A percentile compares a stretch with the other conserved stretches of the same genome.
Evolutionary conservation across 2,113 vertebrate species (phyloP).

Genomic region (Crocuta crocuta): DNA sequence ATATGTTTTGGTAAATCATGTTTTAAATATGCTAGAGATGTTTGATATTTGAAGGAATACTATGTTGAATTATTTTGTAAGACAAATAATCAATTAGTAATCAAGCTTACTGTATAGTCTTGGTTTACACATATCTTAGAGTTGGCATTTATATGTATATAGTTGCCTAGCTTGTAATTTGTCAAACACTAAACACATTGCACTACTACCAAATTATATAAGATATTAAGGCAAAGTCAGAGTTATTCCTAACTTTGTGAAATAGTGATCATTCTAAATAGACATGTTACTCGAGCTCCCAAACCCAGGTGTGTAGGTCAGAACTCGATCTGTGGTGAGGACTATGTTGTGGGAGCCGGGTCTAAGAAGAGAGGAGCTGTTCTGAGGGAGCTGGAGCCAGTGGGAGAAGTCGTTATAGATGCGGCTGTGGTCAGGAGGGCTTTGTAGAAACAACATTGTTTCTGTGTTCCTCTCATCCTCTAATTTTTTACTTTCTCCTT

Average conservation of each 20-base stretch:
- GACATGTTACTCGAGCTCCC: background rate
- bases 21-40: background rate
- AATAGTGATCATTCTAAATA: background rate
- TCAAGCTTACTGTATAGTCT: background rate
- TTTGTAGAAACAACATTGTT: background rate
- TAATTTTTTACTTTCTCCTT: background rate
- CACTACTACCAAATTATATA: background rate
- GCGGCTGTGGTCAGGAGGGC: background rate
- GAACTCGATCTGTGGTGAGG: accelerated
- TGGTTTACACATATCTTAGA: background rate
- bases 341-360: accelerated
- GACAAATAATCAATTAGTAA: background rate
- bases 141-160: background rate
- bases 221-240: background rate
- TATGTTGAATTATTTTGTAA: background rate
- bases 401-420: too few relatives aligned
- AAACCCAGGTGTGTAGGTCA: background rate
- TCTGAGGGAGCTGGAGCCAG: background rate
- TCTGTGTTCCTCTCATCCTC: background rate
- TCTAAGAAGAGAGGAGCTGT: background rate
- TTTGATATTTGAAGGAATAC: background rate
- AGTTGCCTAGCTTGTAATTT: background rate
- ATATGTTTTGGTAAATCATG: background rate
- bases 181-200: background rate
- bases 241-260: background rate